Conservation (phyloP, 2,113 vertebrate species). For the Tamias sibiricus region DNA sequence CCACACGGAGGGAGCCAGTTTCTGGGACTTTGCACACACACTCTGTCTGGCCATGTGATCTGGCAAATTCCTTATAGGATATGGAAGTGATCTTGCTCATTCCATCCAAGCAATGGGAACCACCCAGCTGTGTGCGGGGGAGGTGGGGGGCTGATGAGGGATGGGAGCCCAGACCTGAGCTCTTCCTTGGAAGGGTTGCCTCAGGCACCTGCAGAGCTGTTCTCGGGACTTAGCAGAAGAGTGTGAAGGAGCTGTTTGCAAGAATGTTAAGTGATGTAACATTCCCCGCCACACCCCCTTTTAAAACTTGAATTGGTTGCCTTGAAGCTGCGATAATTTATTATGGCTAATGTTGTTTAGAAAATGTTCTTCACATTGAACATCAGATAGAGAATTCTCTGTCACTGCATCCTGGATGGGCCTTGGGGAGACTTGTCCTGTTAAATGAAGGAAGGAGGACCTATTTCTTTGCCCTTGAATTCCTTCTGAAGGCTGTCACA, state of each 20-base stretch:
- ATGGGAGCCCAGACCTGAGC: background rate
- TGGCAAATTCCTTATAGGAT: background rate
- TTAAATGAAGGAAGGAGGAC: background rate
- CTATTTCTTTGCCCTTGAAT: conserved; percentile 51
- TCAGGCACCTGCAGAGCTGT: background rate
- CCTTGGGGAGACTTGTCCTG: background rate
- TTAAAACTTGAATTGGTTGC: background rate
- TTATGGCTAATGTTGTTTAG: conserved; percentile 20
- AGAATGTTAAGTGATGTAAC: background rate
- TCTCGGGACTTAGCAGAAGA: background rate
- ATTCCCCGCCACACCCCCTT: background rate
- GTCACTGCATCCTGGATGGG: background rate
- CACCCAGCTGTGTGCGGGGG: background rate
- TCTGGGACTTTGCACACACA: background rate
- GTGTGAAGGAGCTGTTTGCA: background rate
- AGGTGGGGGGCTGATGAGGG: background rate
- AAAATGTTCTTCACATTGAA: conserved; percentile 43
- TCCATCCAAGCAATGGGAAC: background rate
- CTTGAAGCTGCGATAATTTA: conserved; percentile 51
- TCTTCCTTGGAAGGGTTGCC: background rate
- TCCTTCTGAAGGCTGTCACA: conserved; percentile 17
- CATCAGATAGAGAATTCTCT: conserved; percentile 9
- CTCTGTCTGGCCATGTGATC: background rate
- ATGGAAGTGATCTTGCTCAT: background rate
- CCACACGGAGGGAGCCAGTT: background rate